Percentiles rank a stretch among this genome's conserved stretches.
phyloP scores from a whole-genome alignment of 2,113 vertebrate species.

The Amia ocellicauda region DNA sequence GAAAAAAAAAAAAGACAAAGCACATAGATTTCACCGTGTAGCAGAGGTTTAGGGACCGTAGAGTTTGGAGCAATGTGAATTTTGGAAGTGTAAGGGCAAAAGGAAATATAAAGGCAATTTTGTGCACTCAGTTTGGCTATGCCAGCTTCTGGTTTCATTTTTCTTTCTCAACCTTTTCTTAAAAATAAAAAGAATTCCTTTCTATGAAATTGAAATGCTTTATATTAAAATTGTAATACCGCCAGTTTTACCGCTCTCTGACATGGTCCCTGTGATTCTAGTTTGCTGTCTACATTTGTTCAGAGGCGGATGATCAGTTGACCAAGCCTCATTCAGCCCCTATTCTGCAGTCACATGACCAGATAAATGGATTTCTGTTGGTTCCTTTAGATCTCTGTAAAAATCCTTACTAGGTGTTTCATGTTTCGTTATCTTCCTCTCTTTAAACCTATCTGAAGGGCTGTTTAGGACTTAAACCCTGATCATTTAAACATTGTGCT shows the following conservation, averaged over 20 bases:
- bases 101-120: not conserved
- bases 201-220: constrained; percentile 3
- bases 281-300: not conserved
- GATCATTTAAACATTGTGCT: not conserved
- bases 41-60: not conserved
- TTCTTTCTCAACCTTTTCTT: not conserved
- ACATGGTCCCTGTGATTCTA: too few species aligned
- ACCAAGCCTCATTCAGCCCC: not conserved
- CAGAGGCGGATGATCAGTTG: not conserved
- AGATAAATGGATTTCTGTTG: not conserved
- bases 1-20: constrained; percentile 3
- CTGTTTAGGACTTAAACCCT: too few species aligned
- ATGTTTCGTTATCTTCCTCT: too few species aligned
- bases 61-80: not conserved
- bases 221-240: not conserved
- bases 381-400: not conserved
- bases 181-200: not conserved
- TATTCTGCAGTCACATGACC: not conserved
- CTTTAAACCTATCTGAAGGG: too few species aligned
- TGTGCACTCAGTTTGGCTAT: constrained; percentile 10
- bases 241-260: not conserved
- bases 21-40: not conserved
- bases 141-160: not conserved
- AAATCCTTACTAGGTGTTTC: constrained; percentile 5
- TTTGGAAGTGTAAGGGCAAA: not conserved